Percentiles rank a stretch among this genome's conserved stretches.
phyloP scores from a whole-genome alignment of 2,113 vertebrate genomes.

The Laterallus jamaicensis region DNA sequence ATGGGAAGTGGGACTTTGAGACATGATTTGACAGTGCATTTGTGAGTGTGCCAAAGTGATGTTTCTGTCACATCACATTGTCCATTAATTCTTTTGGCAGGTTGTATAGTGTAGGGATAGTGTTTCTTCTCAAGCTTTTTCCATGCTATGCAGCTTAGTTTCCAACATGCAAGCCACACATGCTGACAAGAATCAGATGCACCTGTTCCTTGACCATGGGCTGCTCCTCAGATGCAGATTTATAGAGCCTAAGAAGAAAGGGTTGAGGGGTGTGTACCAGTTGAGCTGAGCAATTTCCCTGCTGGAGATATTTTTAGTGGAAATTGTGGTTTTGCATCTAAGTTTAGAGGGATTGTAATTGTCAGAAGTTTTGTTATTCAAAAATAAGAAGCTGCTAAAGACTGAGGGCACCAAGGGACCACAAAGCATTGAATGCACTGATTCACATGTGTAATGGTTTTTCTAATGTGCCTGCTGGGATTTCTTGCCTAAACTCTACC shows the following conservation, averaged over 20 bases:
- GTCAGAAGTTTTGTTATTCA: slow-evolving; percentile 25
- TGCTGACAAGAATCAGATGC: slow-evolving; percentile 7
- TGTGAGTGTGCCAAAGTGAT: background rate
- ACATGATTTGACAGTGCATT: background rate
- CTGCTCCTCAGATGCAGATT: background rate
- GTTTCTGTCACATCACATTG: background rate
- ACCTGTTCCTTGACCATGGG: background rate
- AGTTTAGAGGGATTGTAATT: slow-evolving; percentile 42
- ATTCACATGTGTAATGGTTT: background rate
- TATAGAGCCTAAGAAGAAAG: background rate
- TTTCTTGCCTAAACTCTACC: background rate
- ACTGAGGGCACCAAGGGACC: background rate
- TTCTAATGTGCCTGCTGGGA: background rate
- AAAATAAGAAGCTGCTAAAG: slow-evolving; percentile 39
- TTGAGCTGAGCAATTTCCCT: background rate
- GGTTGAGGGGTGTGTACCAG: background rate
- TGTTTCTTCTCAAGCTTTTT: slow-evolving; percentile 26
- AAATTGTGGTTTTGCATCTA: background rate
- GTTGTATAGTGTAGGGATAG: background rate
- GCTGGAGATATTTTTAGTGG: slow-evolving; percentile 18
- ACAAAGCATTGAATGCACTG: background rate
- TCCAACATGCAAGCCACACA: background rate
- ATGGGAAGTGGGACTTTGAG: background rate
- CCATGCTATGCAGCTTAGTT: background rate
- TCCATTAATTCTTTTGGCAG: background rate